Evolutionary conservation across 2,113 vertebrate species (phyloP), one percentile per base, ranked within the genome.

Genomic region (Mesocricetus auratus): DNA sequence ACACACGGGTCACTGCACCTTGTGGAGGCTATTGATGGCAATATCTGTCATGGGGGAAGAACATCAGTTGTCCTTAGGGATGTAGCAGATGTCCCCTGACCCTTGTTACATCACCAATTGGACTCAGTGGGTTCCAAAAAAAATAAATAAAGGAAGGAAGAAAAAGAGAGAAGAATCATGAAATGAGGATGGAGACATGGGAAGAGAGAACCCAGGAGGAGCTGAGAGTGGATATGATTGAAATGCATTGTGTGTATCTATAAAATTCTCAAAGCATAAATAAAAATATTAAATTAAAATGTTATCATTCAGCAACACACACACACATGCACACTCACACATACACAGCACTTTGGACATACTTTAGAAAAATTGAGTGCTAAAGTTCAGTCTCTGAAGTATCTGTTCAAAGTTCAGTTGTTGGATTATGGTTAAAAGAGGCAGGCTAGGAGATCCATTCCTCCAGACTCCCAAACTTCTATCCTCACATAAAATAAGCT

Each of bases 341-440:
- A n/a, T n/a, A n/a, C n/a, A n/a, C n/a, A n/a, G n/a, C n/a, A 93
- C 95, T 60, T 79, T 92, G 78, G 87, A 62, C 45, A 87, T 2
- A 77, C 75, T 75, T 79, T 56, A 81, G 78, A 96, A 97, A 29
- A 90, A 13, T 5, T 56, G 3, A 11, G 4, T 89, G 22, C 86
- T 60, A 2, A 66, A 60, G 3, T 88, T 26, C 31, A 15, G 19
- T 9, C 39, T 91, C 1, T 56, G 91, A 96, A 86, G 5, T 45
- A 73, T 56, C 10, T 60, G 26, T 21, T 21, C n/a, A 79, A 68
- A 88, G 31, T 53, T 74, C 0, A 86, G 11, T 26, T 89, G 66
- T 29, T 39, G 56, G 24, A 56, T 91, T 31, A 82, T 64, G 5
- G 53, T 26, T 83, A 15, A 96, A 91, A 87, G 24, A 89, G 47